These are phyloP conservation scores for Machimus rusticus DNA, from an alignment of 2,888 invertebrate species.

Conservation along the genomic window DNA sequence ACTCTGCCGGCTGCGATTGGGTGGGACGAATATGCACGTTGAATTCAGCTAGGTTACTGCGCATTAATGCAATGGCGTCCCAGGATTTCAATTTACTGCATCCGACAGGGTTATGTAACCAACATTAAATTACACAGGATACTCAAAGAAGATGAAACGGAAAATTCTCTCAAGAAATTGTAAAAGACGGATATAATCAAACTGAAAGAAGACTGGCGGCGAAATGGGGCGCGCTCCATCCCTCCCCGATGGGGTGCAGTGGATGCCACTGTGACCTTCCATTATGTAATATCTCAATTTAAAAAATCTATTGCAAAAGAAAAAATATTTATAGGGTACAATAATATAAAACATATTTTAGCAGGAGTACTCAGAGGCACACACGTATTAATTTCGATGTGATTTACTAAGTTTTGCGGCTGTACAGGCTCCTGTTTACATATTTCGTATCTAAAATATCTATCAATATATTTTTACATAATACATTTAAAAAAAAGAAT, in stretches of 20 bases:
- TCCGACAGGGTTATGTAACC: not conserved
- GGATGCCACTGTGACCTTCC: not conserved
- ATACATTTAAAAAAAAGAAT: too few relatives aligned
- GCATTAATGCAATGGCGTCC: conserved; percentile 25
- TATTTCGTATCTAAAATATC: too few relatives aligned
- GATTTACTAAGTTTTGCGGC: too few relatives aligned
- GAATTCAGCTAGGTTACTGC: conserved; percentile 3
- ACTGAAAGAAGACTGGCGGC: not conserved
- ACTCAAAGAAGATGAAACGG: not conserved
- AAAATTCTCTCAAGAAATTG: not conserved
- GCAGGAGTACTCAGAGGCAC: not conserved
- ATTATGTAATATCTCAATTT: not conserved
- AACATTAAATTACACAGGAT: not conserved
- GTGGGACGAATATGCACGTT: not conserved
- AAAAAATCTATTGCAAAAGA: not conserved
- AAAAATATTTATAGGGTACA: not conserved
- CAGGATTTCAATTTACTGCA: conserved; percentile 16
- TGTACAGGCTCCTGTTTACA: too few relatives aligned
- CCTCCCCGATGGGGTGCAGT: not conserved
- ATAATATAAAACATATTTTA: not conserved
- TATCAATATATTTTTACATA: too few relatives aligned
- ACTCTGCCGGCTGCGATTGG: not conserved
- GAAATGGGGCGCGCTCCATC: not conserved
- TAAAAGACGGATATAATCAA: not conserved
- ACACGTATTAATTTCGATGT: not conserved